Conservation (phyloP, 2,888 invertebrate genomes). For the Diadegma fenestrale region DNA sequence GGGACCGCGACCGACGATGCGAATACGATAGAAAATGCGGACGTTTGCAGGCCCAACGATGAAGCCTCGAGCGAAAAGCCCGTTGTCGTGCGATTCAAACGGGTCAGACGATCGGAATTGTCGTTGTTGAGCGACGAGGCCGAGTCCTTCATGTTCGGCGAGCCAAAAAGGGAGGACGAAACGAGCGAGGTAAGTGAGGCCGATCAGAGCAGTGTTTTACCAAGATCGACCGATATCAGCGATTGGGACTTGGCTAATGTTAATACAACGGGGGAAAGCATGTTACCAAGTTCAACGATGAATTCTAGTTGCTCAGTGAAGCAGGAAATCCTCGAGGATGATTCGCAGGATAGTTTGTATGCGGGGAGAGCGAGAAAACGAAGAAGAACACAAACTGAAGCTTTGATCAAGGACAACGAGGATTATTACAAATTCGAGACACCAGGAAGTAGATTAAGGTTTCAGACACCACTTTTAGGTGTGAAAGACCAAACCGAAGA, state of each 20-base stretch:
- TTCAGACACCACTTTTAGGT: constrained; percentile 84
- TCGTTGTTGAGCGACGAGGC: constrained; percentile 93
- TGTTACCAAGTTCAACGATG: constrained; percentile 72
- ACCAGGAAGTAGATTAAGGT: constrained; percentile 84
- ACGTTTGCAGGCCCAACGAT: constrained; percentile 76
- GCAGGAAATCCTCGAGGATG: constrained; percentile 79
- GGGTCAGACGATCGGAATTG: constrained; percentile 90
- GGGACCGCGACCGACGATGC: background rate
- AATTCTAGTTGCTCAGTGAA: constrained; percentile 70
- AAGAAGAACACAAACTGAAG: constrained; percentile 87
- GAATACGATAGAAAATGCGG: constrained; percentile 76
- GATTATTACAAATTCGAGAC: constrained; percentile 87
- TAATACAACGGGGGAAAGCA: constrained; percentile 57
- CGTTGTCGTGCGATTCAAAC: constrained; percentile 91
- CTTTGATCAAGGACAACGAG: constrained; percentile 87
- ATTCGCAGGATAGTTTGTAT: constrained; percentile 79
- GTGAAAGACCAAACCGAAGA: constrained; percentile 80
- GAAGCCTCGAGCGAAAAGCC: constrained; percentile 83
- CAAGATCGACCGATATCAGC: constrained; percentile 80
- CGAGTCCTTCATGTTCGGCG: constrained; percentile 93
- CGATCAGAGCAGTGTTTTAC: constrained; percentile 83
- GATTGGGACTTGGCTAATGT: constrained; percentile 72
- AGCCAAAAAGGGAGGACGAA: constrained; percentile 88
- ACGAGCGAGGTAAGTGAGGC: constrained; percentile 85
- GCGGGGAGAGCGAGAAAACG: constrained; percentile 81